Conservation (phyloP, 2,888 invertebrate genomes). For the Tetanocera ferruginea region DNA sequence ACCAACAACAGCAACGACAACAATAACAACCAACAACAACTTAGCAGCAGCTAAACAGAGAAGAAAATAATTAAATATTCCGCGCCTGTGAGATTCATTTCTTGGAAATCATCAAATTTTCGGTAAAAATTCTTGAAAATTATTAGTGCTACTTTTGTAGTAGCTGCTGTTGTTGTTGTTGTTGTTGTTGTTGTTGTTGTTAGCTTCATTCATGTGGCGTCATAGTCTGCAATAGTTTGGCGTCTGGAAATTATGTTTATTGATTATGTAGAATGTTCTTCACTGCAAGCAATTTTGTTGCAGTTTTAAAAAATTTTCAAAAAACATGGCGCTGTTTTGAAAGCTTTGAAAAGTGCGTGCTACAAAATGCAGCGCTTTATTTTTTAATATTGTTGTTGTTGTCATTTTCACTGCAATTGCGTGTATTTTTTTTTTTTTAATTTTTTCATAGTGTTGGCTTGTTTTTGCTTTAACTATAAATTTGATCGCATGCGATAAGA, state of each 20-base stretch:
- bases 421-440: background rate
- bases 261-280: background rate
- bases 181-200: background rate
- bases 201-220: background rate
- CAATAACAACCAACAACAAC: background rate
- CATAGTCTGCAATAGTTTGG: background rate
- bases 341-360: slow-evolving; percentile 44
- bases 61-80: slow-evolving; percentile 10
- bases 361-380: slow-evolving; percentile 46
- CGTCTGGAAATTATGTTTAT: background rate
- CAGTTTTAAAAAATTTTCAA: background rate
- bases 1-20: background rate
- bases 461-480: background rate
- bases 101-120: slow-evolving; percentile 20
- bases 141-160: background rate
- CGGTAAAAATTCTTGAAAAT: slow-evolving; percentile 23
- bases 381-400: background rate
- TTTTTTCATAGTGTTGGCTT: background rate
- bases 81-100: slow-evolving; percentile 2
- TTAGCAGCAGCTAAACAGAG: background rate
- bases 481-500: background rate
- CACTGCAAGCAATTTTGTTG: background rate
- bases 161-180: background rate
- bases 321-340: slow-evolving; percentile 12
- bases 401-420: background rate